Percentiles rank a stretch among this genome's conserved stretches.
Conservation (phyloP, 2,113 vertebrate genomes). For the Manacus vitellinus region DNA sequence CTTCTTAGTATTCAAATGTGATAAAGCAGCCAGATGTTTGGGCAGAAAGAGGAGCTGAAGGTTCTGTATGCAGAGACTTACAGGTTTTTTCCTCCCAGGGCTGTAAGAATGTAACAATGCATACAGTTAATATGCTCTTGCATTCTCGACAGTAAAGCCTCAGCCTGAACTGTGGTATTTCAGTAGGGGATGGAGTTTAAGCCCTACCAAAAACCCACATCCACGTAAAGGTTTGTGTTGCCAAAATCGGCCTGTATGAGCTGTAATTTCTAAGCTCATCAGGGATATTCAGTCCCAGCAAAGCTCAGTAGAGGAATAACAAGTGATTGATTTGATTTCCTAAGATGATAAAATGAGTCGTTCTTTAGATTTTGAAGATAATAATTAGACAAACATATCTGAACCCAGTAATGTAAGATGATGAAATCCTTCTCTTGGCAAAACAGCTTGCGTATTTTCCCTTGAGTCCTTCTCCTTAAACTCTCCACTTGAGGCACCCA, state of each 20-base stretch:
- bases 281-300: neutral
- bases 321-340: neutral
- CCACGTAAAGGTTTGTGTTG: neutral
- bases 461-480: neutral
- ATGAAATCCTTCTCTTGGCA: neutral
- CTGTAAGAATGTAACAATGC: neutral
- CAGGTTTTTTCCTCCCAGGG: neutral
- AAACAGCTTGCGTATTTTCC: neutral
- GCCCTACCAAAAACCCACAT: neutral
- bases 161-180: neutral
- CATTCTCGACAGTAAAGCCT: neutral
- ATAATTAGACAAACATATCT: neutral
- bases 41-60: neutral
- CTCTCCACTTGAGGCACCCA: neutral
- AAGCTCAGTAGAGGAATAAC: neutral
- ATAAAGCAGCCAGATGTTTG: constrained; percentile 16
- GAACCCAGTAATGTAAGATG: neutral
- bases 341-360: neutral
- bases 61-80: neutral
- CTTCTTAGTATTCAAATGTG: constrained; percentile 12
- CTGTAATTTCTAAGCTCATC: neutral
- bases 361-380: neutral
- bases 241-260: neutral
- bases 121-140: neutral
- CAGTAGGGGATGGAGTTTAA: neutral